These are phyloP conservation scores for Nomada fabriciana DNA, from an alignment of 2,888 invertebrate species.

Conservation along the genomic window DNA sequence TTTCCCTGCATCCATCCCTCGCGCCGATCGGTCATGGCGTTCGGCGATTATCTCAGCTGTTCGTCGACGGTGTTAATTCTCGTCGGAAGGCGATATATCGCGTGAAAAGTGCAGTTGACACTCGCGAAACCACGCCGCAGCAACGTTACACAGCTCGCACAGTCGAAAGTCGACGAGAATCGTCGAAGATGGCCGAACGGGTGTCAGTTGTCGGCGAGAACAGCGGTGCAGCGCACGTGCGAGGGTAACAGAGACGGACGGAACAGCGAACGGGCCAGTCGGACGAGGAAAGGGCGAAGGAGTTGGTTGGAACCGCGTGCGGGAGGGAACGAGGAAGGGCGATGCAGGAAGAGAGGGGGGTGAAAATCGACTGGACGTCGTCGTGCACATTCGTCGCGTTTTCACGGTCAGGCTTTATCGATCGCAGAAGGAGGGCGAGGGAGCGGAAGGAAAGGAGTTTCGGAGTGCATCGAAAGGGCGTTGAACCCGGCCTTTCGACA, in stretches of 20 bases:
- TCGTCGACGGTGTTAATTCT: not conserved
- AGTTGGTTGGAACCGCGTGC: slow-evolving; percentile 55
- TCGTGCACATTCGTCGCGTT: slow-evolving; percentile 82
- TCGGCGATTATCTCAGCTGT: not conserved
- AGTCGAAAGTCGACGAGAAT: slow-evolving; percentile 58
- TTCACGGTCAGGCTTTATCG: slow-evolving; percentile 84
- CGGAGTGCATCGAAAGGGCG: slow-evolving; percentile 83
- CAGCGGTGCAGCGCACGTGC: slow-evolving; percentile 63
- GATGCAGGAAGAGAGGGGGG: slow-evolving; percentile 41
- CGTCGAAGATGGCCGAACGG: slow-evolving; percentile 58
- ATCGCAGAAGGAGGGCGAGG: slow-evolving; percentile 75
- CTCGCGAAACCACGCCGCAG: slow-evolving; percentile 55
- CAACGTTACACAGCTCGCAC: slow-evolving; percentile 41
- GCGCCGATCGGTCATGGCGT: not conserved
- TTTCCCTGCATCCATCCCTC: not conserved
- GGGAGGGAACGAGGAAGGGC: slow-evolving; percentile 46
- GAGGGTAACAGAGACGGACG: slow-evolving; percentile 45
- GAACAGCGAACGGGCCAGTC: not conserved
- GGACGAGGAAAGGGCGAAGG: slow-evolving; percentile 34
- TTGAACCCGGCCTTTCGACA: slow-evolving; percentile 81
- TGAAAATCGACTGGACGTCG: slow-evolving; percentile 74
- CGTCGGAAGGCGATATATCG: slow-evolving; percentile 4
- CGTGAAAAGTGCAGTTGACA: slow-evolving; percentile 41
- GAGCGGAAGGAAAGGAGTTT: slow-evolving; percentile 78
- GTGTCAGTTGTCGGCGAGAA: slow-evolving; percentile 42